Conservation (phyloP, 37 sponge, comb jelly and placozoan genomes). For the Amphimedon queenslandica region DNA sequence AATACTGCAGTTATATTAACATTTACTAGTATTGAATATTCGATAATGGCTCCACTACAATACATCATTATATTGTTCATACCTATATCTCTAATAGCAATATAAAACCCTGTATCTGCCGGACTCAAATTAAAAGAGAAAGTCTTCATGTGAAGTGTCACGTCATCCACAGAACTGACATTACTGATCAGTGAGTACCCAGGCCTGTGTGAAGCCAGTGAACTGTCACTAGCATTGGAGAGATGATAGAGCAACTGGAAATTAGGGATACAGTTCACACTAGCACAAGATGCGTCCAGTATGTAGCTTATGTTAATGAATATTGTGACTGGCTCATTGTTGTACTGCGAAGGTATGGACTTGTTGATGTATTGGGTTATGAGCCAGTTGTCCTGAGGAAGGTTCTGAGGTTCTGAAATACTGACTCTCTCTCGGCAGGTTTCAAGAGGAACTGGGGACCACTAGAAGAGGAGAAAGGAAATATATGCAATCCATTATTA, state of each 20-base stretch:
- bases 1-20: no score
- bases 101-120: not conserved
- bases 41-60: no score
- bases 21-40: no score
- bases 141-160: not conserved
- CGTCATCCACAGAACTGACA: not conserved
- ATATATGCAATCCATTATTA: no score
- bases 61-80: no score
- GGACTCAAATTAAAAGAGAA: not conserved
- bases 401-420: not conserved
- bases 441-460: not conserved
- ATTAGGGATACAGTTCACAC: not conserved
- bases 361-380: slow-evolving; percentile 13
- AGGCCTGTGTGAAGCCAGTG: not conserved
- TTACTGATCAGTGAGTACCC: not conserved
- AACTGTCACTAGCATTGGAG: not conserved
- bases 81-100: not conserved
- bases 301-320: slow-evolving; percentile 1
- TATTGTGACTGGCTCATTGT: not conserved
- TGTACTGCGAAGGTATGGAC: not conserved
- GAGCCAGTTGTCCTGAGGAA: slow-evolving; percentile 13
- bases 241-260: not conserved
- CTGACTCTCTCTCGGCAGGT: not conserved
- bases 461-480: slow-evolving; percentile 3
- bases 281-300: not conserved